Conservation (phyloP, 2,113 vertebrate species). For the Ptilonorhynchus violaceus region DNA sequence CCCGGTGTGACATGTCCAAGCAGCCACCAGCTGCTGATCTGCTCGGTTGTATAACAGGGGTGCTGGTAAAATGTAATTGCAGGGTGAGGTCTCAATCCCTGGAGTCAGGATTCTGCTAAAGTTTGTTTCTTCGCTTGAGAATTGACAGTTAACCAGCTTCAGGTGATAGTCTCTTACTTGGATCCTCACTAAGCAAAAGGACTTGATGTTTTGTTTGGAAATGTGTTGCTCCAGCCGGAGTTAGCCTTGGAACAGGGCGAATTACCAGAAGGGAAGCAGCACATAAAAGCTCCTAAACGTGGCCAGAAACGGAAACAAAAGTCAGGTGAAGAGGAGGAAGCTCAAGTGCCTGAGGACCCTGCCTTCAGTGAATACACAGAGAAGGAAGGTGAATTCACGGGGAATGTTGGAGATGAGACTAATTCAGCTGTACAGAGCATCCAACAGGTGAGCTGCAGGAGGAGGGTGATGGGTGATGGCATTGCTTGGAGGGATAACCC, state of each 20-base stretch:
- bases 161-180: not conserved
- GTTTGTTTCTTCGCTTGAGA: not conserved
- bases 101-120: not conserved
- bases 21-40: not conserved
- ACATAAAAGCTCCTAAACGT: slow-evolving; percentile 67
- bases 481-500: not conserved
- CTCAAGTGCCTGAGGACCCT: slow-evolving; percentile 78
- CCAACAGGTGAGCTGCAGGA: slow-evolving; percentile 82
- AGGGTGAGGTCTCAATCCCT: not conserved
- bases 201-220: not conserved
- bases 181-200: not conserved
- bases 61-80: not conserved
- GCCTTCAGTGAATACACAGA: slow-evolving; percentile 79
- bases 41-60: not conserved
- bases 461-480: not conserved
- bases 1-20: not conserved
- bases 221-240: slow-evolving; percentile 72
- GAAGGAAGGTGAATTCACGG: slow-evolving; percentile 75
- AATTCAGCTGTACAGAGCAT: slow-evolving; percentile 96
- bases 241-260: slow-evolving; percentile 85
- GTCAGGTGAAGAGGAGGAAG: slow-evolving; percentile 71
- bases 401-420: slow-evolving; percentile 87
- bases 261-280: slow-evolving; percentile 75
- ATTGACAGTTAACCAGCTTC: not conserved
- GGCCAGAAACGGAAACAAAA: slow-evolving; percentile 81